phyloP scores from a whole-genome alignment of 2,113 vertebrate genomes.

The Telmatochromis sp. region DNA sequence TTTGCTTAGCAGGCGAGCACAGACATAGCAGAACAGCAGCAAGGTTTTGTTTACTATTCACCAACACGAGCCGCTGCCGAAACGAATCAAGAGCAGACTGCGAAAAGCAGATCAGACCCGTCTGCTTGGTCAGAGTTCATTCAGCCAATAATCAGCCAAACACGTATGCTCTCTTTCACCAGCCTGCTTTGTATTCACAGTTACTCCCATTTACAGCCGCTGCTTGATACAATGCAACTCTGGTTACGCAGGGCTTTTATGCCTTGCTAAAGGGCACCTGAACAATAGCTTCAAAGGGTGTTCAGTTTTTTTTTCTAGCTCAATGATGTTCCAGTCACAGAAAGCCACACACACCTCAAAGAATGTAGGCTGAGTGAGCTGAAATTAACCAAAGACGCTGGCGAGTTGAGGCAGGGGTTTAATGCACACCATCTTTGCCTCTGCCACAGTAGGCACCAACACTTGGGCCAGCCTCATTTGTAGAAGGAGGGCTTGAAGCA shows the following conservation, averaged over 20 bases:
- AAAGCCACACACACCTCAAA: background rate
- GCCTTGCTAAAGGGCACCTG: background rate
- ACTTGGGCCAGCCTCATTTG: background rate
- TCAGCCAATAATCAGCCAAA: background rate
- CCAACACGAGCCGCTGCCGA: background rate
- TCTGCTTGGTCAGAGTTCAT: background rate
- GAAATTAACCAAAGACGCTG: background rate
- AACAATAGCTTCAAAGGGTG: background rate
- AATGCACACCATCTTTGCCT: background rate
- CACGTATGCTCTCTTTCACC: background rate
- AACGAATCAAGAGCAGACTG: conserved; percentile 5
- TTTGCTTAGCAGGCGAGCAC: background rate
- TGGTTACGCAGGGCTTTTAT: background rate
- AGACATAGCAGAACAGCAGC: background rate
- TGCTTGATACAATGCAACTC: background rate
- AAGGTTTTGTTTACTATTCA: conserved; percentile 10
- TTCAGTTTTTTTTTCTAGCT: background rate
- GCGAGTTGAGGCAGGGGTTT: background rate
- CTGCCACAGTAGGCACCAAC: background rate
- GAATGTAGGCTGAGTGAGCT: background rate
- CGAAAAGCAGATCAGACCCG: background rate
- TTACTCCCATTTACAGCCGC: background rate
- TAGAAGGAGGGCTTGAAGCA: background rate
- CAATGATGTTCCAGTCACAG: background rate
- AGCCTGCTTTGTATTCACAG: background rate